Base-by-base conservation (phyloP, 2,888 invertebrate genomes). In the Eumacrocentrus americanus region DNA sequence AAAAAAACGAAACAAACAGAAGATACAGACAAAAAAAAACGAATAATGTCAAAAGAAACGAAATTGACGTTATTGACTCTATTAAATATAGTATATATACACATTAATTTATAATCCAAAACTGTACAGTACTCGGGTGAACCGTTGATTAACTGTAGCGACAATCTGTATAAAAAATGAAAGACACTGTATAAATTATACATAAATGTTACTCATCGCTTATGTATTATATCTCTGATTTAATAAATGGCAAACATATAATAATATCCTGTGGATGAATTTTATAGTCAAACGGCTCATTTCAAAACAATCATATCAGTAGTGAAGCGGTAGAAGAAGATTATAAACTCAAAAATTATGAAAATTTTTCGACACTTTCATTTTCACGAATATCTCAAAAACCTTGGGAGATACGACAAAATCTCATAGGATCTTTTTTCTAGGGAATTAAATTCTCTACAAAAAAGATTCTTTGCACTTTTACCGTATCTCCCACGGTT, bases 131-230 rank as follows among this genome's bases (percentile, higher is more conserved):
- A 74, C 68, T 58, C 58, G 58, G 61, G 52, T 62, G 57, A 65
- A 64, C 62, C 65, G 64, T 65, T 66, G 61, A 63, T 60, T 64
- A 65, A 62, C 42, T 58, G 59, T 67, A 65, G 66, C 72, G 74
- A 74, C 72, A 74, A 74, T 74, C 74, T 74, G 73, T 74, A 74
- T 72, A 74, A 65, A 66, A 63, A 40, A 59, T 35, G 62, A 65
- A 72, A 74, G 69, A 69, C 72, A 78, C 73, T 80, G 80, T 80
- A 80, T 78, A 80, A 80, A 80, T 78, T 80, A 79, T 80, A 80
- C 76, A 80, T 80, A 80, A 75, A 74, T 79, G 77, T 79, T 78
- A 79, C 72, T 73, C 75, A 76, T 75, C 74, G 75, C 77, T 78
- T 78, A 72, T 78, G 76, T 78, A 78, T 75, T 75, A 78, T 78